A percentile compares a stretch with the other conserved stretches of the same genome.
phyloP scores from a whole-genome alignment of 2,113 vertebrate species.

The Onychostruthus taczanowskii region DNA sequence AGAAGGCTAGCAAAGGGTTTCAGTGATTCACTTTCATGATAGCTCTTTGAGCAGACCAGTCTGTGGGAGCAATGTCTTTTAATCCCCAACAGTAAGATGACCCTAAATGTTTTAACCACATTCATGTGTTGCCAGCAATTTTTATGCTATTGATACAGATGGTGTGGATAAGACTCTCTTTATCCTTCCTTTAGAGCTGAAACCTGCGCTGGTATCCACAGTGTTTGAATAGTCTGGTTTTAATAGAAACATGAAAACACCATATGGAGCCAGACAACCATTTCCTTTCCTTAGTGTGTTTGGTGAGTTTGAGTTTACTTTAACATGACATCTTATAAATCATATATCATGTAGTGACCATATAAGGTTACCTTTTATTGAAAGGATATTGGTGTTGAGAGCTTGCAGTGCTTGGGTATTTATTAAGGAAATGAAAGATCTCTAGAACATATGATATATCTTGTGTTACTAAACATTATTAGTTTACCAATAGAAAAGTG shows the following conservation, averaged over 20 bases:
- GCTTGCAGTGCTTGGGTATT: slow-evolving; percentile 33
- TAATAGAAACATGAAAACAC: slow-evolving; percentile 64
- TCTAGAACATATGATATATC: background rate
- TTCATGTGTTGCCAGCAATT: slow-evolving; percentile 14
- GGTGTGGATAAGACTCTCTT: slow-evolving; percentile 25
- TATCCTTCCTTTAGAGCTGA: background rate
- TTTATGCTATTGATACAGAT: slow-evolving; percentile 52
- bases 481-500: slow-evolving; percentile 44
- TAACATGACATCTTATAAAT: slow-evolving; percentile 70
- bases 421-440: slow-evolving; percentile 68
- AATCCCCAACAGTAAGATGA: slow-evolving; percentile 15
- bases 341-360: slow-evolving; percentile 61
- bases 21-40: background rate
- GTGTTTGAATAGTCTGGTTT: slow-evolving; percentile 55
- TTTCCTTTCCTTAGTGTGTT: slow-evolving; percentile 47
- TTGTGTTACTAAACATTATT: slow-evolving; percentile 30
- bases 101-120: slow-evolving; percentile 30
- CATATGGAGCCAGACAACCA: slow-evolving; percentile 54
- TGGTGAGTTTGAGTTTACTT: slow-evolving; percentile 51
- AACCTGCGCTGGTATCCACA: slow-evolving; percentile 19
- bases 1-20: background rate
- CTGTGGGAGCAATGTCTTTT: background rate
- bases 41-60: background rate
- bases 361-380: slow-evolving; percentile 66
- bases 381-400: slow-evolving; percentile 63